These are phyloP conservation scores for Semaprochilodus insignis DNA, from an alignment of 2,797 vertebrate species.

Conservation along the genomic window DNA sequence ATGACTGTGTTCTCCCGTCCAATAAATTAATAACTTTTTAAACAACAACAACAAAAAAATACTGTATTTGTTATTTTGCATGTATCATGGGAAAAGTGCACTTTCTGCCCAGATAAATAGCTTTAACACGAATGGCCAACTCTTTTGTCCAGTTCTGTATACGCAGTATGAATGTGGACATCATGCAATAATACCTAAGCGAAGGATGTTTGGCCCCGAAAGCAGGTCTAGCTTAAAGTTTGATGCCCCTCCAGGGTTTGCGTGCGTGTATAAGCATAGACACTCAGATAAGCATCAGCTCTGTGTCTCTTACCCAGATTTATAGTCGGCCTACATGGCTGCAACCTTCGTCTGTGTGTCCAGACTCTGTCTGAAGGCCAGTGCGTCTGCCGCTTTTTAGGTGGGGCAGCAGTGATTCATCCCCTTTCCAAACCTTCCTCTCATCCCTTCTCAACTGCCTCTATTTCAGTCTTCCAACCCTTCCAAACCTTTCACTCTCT, in stretches of 20 bases:
- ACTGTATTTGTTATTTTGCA: too few species aligned
- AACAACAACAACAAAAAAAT: too few species aligned
- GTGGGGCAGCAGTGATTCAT: constrained; percentile 13
- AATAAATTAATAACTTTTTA: too few species aligned
- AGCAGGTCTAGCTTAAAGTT: neutral
- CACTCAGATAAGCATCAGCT: constrained; percentile 36
- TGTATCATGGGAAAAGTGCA: too few species aligned
- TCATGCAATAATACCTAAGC: too few species aligned
- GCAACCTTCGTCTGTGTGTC: constrained; percentile 33
- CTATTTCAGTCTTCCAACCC: neutral
- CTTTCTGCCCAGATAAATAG: too few species aligned
- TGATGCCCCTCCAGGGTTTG: neutral
- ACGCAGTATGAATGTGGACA: too few species aligned
- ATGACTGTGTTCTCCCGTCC: too few species aligned
- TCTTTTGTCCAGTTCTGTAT: too few species aligned
- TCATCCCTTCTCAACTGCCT: neutral
- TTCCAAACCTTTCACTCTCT: neutral
- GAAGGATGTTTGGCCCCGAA: neutral
- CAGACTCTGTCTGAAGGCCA: constrained; percentile 37
- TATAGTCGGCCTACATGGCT: constrained; percentile 39
- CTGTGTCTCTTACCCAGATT: constrained; percentile 34
- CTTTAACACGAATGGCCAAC: too few species aligned
- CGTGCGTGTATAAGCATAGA: constrained; percentile 33
- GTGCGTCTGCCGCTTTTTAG: neutral
- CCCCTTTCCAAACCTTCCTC: neutral